phyloP scores from a whole-genome alignment of 2,113 vertebrate species.

The Barbus barbus region DNA sequence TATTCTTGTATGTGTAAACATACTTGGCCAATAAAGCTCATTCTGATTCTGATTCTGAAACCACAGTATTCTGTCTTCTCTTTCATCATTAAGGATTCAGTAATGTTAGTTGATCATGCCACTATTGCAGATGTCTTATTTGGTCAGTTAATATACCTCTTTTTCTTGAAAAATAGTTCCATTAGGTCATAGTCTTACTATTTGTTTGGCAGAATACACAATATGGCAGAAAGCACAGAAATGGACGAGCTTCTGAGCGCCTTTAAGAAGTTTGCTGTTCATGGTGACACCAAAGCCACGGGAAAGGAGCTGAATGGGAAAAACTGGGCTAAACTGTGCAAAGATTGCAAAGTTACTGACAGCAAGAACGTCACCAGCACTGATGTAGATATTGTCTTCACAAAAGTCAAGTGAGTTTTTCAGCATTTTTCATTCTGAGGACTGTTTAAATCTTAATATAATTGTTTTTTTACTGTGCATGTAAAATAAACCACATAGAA shows the following conservation, averaged over 20 bases:
- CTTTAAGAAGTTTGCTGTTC: constrained; percentile 90
- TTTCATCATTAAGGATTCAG: not conserved
- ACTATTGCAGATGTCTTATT: not conserved
- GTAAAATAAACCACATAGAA: not conserved
- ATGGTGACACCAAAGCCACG: constrained; percentile 87
- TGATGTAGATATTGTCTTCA: constrained; percentile 94
- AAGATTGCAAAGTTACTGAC: constrained; percentile 91
- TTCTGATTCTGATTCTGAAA: too few species aligned
- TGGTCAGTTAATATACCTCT: not conserved
- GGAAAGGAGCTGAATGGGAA: constrained; percentile 93
- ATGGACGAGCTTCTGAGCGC: constrained; percentile 80
- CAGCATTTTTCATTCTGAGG: not conserved
- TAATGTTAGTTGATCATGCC: not conserved
- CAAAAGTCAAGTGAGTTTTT: constrained; percentile 94
- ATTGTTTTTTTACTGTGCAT: too few species aligned
- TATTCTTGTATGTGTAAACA: too few species aligned
- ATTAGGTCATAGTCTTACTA: constrained; percentile 1
- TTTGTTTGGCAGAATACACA: constrained; percentile 51
- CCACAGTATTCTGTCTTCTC: not conserved
- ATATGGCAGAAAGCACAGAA: constrained; percentile 83
- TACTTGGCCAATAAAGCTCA: too few species aligned
- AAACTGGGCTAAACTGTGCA: constrained; percentile 98
- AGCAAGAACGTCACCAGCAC: constrained; percentile 86
- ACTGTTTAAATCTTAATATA: too few species aligned
- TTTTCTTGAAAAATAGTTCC: not conserved